Conservation (phyloP, 2,888 invertebrate species). For the Patella pellucida region DNA sequence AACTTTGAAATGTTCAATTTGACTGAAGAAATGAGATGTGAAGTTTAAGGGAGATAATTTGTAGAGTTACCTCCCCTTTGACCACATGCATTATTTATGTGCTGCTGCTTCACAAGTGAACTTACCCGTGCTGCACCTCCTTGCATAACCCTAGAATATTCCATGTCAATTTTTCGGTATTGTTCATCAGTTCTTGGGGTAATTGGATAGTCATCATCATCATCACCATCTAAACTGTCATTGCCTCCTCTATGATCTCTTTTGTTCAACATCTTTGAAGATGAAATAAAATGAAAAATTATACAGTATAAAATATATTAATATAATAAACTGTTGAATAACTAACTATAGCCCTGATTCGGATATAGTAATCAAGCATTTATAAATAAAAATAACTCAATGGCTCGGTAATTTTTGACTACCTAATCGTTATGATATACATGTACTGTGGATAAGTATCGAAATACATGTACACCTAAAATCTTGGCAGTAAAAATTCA, state of each 20-base stretch:
- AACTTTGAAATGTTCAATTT: too few relatives aligned
- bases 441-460: too few relatives aligned
- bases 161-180: conserved; percentile 96
- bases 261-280: conserved; percentile 90
- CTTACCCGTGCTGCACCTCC: conserved; percentile 29
- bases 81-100: too few relatives aligned
- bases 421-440: too few relatives aligned
- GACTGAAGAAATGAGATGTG: too few relatives aligned
- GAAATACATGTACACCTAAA: too few relatives aligned
- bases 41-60: too few relatives aligned
- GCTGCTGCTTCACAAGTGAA: background rate
- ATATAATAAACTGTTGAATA: background rate
- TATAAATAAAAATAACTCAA: too few relatives aligned
- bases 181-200: conserved; percentile 95
- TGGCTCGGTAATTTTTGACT: too few relatives aligned
- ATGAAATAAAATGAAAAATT: conserved; percentile 63
- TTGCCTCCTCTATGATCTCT: conserved; percentile 96
- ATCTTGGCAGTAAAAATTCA: too few relatives aligned
- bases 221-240: conserved; percentile 76
- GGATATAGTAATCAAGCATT: background rate
- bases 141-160: conserved; percentile 90
- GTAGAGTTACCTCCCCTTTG: too few relatives aligned
- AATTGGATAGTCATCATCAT: conserved; percentile 83
- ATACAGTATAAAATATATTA: background rate
- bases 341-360: background rate